phyloP scores from a whole-genome alignment of 2,888 invertebrate genomes.

The Calameuta idolon region DNA sequence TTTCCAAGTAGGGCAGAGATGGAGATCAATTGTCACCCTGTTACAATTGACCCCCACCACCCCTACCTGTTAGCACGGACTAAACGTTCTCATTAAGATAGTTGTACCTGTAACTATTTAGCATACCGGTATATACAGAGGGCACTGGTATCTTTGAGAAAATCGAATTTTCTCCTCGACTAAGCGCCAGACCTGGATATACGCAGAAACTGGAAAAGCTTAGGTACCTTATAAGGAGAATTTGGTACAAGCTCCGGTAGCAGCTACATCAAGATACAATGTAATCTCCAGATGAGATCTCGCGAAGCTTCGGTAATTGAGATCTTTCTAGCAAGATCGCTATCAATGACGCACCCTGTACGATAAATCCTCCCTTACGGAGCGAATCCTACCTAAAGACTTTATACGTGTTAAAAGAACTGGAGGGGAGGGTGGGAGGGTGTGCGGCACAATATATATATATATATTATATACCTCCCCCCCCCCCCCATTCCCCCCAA shows the following conservation, averaged over 20 bases:
- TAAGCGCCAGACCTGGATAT: not conserved
- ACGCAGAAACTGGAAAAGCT: not conserved
- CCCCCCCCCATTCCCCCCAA: too few relatives aligned
- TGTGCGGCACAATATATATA: too few relatives aligned
- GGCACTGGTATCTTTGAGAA: not conserved
- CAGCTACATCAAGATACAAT: not conserved
- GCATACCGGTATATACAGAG: too few relatives aligned
- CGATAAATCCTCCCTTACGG: not conserved
- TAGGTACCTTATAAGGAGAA: not conserved
- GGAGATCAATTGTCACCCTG: too few relatives aligned
- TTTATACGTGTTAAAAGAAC: not conserved
- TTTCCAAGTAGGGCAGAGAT: not conserved
- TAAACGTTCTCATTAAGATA: too few relatives aligned
- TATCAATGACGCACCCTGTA: constrained; percentile 1
- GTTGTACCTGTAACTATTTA: too few relatives aligned
- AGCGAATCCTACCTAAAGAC: not conserved
- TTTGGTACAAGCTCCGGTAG: not conserved
- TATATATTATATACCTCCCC: not conserved
- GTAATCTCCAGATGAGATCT: not conserved
- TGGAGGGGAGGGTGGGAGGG: too few relatives aligned
- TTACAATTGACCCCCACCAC: too few relatives aligned
- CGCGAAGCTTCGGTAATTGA: not conserved
- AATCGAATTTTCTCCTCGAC: not conserved
- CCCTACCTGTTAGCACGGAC: too few relatives aligned
- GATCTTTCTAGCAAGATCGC: constrained; percentile 1